Percentiles rank a stretch among this genome's conserved stretches.
phyloP scores from a whole-genome alignment of 2,113 vertebrate species.

The Okapia johnstoni region DNA sequence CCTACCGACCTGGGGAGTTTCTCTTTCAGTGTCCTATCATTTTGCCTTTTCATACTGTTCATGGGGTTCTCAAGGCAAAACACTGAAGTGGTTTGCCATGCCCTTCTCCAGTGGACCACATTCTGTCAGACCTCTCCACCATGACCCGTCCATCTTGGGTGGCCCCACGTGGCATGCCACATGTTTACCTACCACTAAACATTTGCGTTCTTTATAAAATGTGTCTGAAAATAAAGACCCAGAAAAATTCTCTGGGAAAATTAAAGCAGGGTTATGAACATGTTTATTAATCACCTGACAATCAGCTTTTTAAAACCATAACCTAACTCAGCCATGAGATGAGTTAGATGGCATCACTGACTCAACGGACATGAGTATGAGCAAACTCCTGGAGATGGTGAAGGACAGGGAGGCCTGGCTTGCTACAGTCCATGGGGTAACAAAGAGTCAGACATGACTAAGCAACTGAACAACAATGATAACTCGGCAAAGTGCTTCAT shows the following conservation, averaged over 20 bases:
- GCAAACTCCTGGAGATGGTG: neutral
- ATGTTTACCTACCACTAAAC: neutral
- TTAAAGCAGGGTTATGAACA: neutral
- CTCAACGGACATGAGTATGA: neutral
- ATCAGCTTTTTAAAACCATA: neutral
- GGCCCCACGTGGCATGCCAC: too few relatives aligned
- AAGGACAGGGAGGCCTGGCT: neutral
- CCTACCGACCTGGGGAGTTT: too few relatives aligned
- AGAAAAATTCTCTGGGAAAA: neutral
- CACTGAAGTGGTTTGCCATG: too few relatives aligned
- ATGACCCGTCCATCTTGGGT: too few relatives aligned
- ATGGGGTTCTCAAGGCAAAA: too few relatives aligned
- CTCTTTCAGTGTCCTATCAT: too few relatives aligned
- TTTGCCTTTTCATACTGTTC: too few relatives aligned
- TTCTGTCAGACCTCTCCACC: too few relatives aligned
- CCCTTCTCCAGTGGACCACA: too few relatives aligned
- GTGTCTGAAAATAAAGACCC: neutral
- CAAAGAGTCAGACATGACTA: neutral
- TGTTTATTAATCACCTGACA: neutral
- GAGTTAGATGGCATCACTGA: neutral
- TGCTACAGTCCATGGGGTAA: neutral
- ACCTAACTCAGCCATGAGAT: neutral
- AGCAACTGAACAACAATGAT: neutral
- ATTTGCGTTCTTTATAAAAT: neutral
- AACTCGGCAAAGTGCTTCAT: conserved; percentile 28